Evolutionary conservation across 1,140 invertebrate genomes (phyloP), one percentile per base, ranked within the genome.

Genomic region (Cyphomyrmex costatus): DNA sequence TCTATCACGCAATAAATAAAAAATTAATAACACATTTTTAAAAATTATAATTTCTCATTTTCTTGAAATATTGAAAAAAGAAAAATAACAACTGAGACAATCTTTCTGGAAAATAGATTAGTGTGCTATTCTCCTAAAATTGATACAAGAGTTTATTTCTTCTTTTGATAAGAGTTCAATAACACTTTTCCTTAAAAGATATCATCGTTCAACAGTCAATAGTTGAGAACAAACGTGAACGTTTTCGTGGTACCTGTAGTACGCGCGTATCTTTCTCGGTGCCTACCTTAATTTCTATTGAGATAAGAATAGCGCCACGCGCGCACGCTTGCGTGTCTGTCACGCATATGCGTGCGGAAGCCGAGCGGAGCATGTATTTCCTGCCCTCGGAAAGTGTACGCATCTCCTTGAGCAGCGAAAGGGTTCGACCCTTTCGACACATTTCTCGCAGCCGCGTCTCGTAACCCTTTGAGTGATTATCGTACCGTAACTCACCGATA

Each of bases 311-410:
- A 93, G 88, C 88, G 86, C 88, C 79, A 88, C 78, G 87, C 88
- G 92, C 91, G 92, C 92, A 92, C 21, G 84, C 73, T 87, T 91
- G 93, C 93, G 92, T 94, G 92, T 93, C 93, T 92, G 92, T 93
- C 92, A 93, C 92, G 92, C 93, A 93, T 93, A 91, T 94, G 93
- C 92, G 92, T 93, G 90, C 92, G 92, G 90, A 89, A 93, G 89
- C 91, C 89, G 77, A 93, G 92, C 92, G 92, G 83, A 89, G 89
- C 88, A 88, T 88, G 91, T 79, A 51, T 88, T 90, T 90, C 88
- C 89, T 90, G 79, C 68, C 82, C 21, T 42, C 19, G 19, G 56
- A 19, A 42, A 33, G 74, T 27, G 68, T 42, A 14, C 46, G n/a
- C 49, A 73, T 89, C 74, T 89, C 63, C 79, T 79, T 30, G 70